Conservation (phyloP, 2,888 invertebrate genomes). For the Cantharis rustica region DNA sequence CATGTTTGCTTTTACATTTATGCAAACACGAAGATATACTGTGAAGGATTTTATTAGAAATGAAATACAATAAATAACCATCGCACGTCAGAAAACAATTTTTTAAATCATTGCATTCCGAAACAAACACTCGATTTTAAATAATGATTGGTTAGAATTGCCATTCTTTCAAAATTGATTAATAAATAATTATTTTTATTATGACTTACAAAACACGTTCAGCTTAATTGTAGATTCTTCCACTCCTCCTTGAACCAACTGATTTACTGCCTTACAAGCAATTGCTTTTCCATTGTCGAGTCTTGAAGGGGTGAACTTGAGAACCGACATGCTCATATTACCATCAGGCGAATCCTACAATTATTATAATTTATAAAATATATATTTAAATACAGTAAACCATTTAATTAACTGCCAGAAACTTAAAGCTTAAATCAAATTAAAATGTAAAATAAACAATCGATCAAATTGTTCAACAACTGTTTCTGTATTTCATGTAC, state of each 20-base stretch:
- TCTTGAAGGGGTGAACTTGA: constrained; percentile 76
- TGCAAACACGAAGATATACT: background rate
- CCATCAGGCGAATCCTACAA: constrained; percentile 78
- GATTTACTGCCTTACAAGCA: constrained; percentile 82
- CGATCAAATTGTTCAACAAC: background rate
- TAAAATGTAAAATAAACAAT: background rate
- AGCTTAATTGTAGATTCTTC: constrained; percentile 81
- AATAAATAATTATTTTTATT: background rate
- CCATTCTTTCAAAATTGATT: background rate
- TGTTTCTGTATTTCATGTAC: too few relatives aligned
- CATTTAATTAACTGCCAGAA: background rate
- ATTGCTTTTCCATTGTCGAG: constrained; percentile 79
- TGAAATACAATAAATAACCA: background rate
- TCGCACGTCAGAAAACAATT: background rate
- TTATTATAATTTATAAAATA: constrained; percentile 3
- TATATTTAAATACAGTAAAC: background rate
- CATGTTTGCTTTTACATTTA: background rate
- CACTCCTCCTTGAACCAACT: constrained; percentile 70
- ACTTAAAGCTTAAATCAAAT: background rate
- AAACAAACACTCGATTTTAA: background rate
- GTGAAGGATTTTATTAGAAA: background rate
- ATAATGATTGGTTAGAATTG: background rate
- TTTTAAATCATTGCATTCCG: background rate
- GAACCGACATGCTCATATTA: constrained; percentile 78
- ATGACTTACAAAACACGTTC: constrained; percentile 84